Evolutionary conservation across 2,797 vertebrate genomes (phyloP).

Genomic region (Rhyacichthys aspro): DNA sequence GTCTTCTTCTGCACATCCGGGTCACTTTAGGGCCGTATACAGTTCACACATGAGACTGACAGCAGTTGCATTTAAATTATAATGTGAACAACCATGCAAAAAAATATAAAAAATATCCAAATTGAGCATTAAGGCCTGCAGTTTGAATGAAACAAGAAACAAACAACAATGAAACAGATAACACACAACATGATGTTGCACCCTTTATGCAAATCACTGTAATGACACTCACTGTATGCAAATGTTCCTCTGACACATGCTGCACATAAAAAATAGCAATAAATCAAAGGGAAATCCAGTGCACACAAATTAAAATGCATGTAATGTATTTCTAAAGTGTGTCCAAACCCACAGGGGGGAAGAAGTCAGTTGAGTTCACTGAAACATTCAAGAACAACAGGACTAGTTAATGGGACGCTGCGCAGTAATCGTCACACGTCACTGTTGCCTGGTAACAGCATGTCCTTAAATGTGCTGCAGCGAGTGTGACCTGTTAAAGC

Average conservation of each 20-base stretch:
- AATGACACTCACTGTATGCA: conserved; percentile 49
- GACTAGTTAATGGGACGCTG: neutral
- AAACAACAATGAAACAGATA: conserved; percentile 41
- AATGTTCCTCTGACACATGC: conserved; percentile 41
- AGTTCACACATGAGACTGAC: too few relatives aligned
- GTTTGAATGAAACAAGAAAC: neutral
- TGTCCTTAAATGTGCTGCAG: conserved; percentile 9
- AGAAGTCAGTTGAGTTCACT: conserved; percentile 9
- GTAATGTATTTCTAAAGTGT: conserved; percentile 9
- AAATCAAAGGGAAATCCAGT: conserved; percentile 44
- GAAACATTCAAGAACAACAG: conserved; percentile 4
- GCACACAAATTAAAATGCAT: conserved; percentile 43
- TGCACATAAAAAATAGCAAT: conserved; percentile 30
- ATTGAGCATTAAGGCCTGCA: too few relatives aligned
- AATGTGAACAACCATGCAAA: too few relatives aligned
- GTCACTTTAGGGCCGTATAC: too few relatives aligned
- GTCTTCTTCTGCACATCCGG: too few relatives aligned
- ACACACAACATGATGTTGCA: conserved; percentile 40
- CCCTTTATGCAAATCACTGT: conserved; percentile 43
- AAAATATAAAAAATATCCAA: too few relatives aligned
- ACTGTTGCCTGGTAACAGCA: conserved; percentile 9
- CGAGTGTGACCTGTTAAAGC: neutral
- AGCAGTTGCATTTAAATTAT: too few relatives aligned
- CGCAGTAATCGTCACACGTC: neutral
- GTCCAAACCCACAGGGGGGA: conserved; percentile 21